These are phyloP conservation scores for Chromoteleia sp. DNA, from an alignment of 2,888 invertebrate species.

Conservation along the genomic window DNA sequence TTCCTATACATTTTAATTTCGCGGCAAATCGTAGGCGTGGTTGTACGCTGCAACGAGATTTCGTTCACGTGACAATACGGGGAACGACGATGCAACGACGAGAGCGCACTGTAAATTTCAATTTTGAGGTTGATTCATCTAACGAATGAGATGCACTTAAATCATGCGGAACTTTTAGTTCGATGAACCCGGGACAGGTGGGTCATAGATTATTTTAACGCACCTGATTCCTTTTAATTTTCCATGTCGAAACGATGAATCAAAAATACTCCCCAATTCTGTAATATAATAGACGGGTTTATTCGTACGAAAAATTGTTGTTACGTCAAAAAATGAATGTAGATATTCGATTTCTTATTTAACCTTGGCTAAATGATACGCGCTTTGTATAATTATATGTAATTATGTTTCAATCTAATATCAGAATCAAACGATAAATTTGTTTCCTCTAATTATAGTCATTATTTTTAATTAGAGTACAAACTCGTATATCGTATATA, in stretches of 20 bases:
- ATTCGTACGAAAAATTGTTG: too few species aligned
- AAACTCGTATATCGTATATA: background rate
- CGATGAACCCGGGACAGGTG: background rate
- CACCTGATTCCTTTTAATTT: background rate
- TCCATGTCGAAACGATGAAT: background rate
- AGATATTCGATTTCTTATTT: too few species aligned
- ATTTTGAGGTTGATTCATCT: slow-evolving; percentile 60
- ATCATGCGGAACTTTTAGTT: slow-evolving; percentile 37
- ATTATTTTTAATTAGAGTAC: background rate
- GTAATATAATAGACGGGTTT: background rate
- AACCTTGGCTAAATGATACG: background rate
- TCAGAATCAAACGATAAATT: background rate
- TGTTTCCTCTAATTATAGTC: too few species aligned
- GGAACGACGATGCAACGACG: slow-evolving; percentile 49
- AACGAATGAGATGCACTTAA: slow-evolving; percentile 39
- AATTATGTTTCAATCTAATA: background rate
- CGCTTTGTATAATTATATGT: background rate
- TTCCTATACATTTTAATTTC: slow-evolving; percentile 59
- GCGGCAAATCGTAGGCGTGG: slow-evolving; percentile 66
- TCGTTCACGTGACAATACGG: slow-evolving; percentile 53
- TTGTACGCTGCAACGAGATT: slow-evolving; percentile 49
- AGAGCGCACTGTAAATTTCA: slow-evolving; percentile 59
- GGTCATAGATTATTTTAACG: background rate
- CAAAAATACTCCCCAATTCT: background rate
- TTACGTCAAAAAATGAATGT: too few species aligned